phyloP scores from a whole-genome alignment of 2,888 invertebrate genomes.

The Sarcophaga subvicina region DNA sequence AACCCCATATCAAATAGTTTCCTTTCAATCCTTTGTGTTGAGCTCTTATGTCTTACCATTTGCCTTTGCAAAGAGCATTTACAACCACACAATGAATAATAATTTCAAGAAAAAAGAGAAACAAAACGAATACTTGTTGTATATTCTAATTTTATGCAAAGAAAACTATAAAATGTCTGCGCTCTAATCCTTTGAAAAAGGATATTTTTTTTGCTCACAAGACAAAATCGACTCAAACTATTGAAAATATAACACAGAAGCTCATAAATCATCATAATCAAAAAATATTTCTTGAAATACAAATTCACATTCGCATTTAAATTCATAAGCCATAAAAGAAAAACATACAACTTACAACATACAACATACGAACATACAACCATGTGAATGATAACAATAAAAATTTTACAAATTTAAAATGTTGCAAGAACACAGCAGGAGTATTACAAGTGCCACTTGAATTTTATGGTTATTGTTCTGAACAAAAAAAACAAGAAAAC shows the following conservation, averaged over 20 bases:
- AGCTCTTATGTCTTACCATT: slow-evolving; percentile 17
- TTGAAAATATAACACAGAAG: background rate
- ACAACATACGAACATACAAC: background rate
- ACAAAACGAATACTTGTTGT: background rate
- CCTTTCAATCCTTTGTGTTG: background rate
- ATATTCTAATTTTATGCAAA: slow-evolving; percentile 36
- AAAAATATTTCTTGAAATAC: slow-evolving; percentile 28
- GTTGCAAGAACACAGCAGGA: slow-evolving; percentile 33
- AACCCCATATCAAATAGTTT: background rate
- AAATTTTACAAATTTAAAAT: slow-evolving; percentile 59
- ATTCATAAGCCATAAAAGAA: slow-evolving; percentile 64
- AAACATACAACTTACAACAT: slow-evolving; percentile 32
- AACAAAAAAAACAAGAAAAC: background rate
- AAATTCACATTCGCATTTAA: slow-evolving; percentile 28
- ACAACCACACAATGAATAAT: slow-evolving; percentile 14
- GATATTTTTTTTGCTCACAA: background rate
- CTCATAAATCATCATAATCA: slow-evolving; percentile 63
- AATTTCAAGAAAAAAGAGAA: too few relatives aligned
- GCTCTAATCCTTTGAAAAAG: slow-evolving; percentile 32
- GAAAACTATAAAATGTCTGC: slow-evolving; percentile 19
- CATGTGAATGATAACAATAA: slow-evolving; percentile 53
- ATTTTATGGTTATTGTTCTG: slow-evolving; percentile 56
- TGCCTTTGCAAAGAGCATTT: background rate
- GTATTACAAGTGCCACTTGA: slow-evolving; percentile 59
- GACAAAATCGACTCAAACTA: slow-evolving; percentile 5